phyloP scores from a whole-genome alignment of 2,888 invertebrate species.

The Halocaridina rubra region DNA sequence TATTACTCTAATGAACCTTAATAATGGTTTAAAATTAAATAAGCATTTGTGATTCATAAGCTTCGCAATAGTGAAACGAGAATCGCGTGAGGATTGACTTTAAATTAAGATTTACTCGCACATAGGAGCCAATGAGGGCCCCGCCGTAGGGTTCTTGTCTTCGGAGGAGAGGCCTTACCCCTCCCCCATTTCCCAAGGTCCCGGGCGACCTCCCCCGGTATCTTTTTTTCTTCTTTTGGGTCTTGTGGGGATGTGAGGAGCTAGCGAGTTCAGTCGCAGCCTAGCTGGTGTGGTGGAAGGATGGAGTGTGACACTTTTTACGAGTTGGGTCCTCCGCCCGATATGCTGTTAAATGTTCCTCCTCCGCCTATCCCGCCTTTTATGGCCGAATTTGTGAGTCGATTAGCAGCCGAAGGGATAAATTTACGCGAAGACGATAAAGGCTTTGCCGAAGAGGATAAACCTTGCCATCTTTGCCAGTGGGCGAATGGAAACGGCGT shows the following conservation, averaged over 20 bases:
- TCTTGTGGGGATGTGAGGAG: too few relatives aligned
- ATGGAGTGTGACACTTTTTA: conserved; percentile 65
- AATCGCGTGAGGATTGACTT: conserved; percentile 17
- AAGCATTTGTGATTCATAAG: background rate
- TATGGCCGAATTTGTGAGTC: conserved; percentile 72
- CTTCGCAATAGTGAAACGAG: background rate
- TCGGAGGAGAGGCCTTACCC: too few relatives aligned
- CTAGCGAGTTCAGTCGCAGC: conserved; percentile 55
- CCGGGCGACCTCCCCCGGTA: too few relatives aligned
- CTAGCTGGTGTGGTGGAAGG: conserved; percentile 57
- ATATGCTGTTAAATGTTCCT: conserved; percentile 84
- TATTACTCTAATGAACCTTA: too few relatives aligned
- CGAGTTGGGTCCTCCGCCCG: conserved; percentile 81
- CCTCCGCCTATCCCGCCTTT: conserved; percentile 87
- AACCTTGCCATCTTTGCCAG: conserved; percentile 66
- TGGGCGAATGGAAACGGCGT: conserved; percentile 73
- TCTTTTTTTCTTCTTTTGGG: too few relatives aligned
- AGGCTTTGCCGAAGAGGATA: conserved; percentile 34
- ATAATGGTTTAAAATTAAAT: too few relatives aligned
- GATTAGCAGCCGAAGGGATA: conserved; percentile 50
- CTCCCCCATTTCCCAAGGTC: too few relatives aligned
- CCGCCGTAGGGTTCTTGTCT: conserved; percentile 43
- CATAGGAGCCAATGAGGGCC: conserved; percentile 38
- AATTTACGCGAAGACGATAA: conserved; percentile 25
- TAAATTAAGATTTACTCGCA: too few relatives aligned